Evolutionary conservation across 2,113 vertebrate genomes (phyloP).

Genomic region (Galeopterus variegatus): DNA sequence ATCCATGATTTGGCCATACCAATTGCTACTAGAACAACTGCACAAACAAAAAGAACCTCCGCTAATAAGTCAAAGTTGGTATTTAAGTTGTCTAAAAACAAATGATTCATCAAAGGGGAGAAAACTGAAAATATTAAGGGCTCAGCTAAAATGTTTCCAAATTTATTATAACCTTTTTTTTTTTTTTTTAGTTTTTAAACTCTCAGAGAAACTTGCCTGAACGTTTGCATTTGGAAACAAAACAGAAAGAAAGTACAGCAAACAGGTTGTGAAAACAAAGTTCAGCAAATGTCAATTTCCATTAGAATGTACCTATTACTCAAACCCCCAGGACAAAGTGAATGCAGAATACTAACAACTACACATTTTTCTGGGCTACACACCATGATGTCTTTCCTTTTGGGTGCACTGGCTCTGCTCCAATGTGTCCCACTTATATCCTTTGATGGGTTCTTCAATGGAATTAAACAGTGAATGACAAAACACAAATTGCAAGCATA

Average conservation of each 20-base stretch:
- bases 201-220: slow-evolving; percentile 3
- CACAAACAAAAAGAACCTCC: background rate
- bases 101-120: slow-evolving; percentile 22
- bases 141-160: background rate
- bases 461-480: slow-evolving; percentile 79
- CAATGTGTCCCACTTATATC: slow-evolving; percentile 88
- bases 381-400: slow-evolving; percentile 92
- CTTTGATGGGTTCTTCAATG: slow-evolving; percentile 90
- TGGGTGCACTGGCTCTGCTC: slow-evolving; percentile 89
- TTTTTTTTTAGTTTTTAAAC: background rate
- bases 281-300: background rate
- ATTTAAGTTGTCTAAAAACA: slow-evolving; percentile 27
- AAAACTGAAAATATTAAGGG: background rate
- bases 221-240: slow-evolving; percentile 50
- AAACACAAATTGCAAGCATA: slow-evolving; percentile 55
- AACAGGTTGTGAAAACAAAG: background rate
- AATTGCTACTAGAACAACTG: background rate
- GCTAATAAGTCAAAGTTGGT: background rate
- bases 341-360: background rate
- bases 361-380: slow-evolving; percentile 84
- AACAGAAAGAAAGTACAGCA: background rate
- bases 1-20: background rate
- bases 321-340: background rate
- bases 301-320: background rate
- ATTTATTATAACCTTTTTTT: background rate